phyloP scores from a whole-genome alignment of 1,140 invertebrate genomes.

The Leptoteleia sp. region DNA sequence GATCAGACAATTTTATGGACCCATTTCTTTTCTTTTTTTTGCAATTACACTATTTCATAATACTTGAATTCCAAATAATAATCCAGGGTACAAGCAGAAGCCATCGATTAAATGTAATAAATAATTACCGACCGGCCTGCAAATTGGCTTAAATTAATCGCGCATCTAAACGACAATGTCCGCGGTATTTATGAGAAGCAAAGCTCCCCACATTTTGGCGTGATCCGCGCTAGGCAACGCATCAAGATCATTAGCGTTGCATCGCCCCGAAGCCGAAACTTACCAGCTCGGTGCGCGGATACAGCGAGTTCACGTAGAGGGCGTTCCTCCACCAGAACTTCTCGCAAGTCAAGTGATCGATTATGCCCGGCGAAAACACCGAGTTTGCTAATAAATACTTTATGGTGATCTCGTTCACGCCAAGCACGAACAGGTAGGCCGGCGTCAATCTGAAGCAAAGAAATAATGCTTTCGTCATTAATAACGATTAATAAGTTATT shows the following conservation, averaged over 20 bases:
- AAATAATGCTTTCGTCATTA: too few species aligned
- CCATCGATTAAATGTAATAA: conserved; percentile 1
- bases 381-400: conserved; percentile 83
- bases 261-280: conserved; percentile 46
- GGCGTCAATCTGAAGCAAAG: conserved; percentile 91
- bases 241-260: conserved; percentile 16
- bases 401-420: conserved; percentile 86
- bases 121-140: neutral
- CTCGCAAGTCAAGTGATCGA: conserved; percentile 88
- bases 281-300: conserved; percentile 88
- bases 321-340: conserved; percentile 92
- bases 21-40: too few species aligned
- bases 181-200: conserved; percentile 6
- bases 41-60: too few species aligned
- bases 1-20: too few species aligned
- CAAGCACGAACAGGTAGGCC: conserved; percentile 89
- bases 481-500: too few species aligned
- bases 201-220: neutral
- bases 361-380: conserved; percentile 88
- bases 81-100: too few species aligned
- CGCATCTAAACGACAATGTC: conserved; percentile 4
- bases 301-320: conserved; percentile 91
- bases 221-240: neutral
- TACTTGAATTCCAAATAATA: too few species aligned
- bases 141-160: neutral